These are phyloP conservation scores for Hirundo rustica DNA, from an alignment of 2,797 vertebrate genomes.

Conservation along the genomic window DNA sequence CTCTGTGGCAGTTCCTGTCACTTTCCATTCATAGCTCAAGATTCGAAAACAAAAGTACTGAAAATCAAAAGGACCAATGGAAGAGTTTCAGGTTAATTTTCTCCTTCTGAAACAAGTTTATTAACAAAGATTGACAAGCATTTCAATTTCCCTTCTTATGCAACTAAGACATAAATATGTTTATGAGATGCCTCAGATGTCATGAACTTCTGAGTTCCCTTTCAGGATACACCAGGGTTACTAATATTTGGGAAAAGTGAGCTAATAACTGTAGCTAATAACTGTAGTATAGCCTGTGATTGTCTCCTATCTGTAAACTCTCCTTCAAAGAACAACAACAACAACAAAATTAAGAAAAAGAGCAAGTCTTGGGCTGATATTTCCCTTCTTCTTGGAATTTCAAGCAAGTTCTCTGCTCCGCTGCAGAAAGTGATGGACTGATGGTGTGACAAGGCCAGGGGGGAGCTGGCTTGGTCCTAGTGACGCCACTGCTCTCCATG, in stretches of 20 bases:
- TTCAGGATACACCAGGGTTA: not conserved
- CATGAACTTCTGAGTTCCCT: not conserved
- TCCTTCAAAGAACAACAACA: not conserved
- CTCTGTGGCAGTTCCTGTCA: not conserved
- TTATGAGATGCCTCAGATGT: not conserved
- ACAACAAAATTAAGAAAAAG: not conserved
- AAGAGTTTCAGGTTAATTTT: not conserved
- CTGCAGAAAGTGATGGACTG: not conserved
- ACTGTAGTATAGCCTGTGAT: not conserved
- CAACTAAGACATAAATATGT: not conserved
- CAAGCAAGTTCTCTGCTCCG: not conserved
- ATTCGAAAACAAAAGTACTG: not conserved
- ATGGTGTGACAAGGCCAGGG: not conserved
- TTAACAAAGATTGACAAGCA: not conserved
- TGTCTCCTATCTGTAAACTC: not conserved
- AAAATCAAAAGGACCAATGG: not conserved
- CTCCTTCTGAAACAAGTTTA: not conserved
- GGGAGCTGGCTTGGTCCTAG: not conserved
- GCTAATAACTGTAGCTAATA: not conserved
- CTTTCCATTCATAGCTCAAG: not conserved
- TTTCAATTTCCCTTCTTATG: not conserved
- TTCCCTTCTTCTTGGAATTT: not conserved
- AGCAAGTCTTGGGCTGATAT: fast-evolving
- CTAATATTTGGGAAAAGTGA: not conserved
- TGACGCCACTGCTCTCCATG: not conserved